Evolutionary conservation across 2,888 invertebrate genomes (phyloP).

Genomic region (Dynastes grantii): DNA sequence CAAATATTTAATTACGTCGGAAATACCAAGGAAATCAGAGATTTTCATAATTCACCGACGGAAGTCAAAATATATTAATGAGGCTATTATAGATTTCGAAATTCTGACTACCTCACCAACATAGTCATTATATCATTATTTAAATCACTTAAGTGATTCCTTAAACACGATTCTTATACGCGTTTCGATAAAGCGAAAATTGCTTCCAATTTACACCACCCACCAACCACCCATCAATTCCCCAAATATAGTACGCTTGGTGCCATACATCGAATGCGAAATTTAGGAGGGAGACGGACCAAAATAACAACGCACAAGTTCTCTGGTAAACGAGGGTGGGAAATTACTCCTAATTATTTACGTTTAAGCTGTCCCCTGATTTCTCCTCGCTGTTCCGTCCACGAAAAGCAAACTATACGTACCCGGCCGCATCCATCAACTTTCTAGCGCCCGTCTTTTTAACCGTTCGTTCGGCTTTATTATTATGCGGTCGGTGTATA

Average conservation of each 20-base stretch:
- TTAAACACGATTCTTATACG: background rate
- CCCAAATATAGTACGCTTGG: background rate
- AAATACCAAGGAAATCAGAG: too few relatives aligned
- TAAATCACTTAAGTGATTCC: conserved; percentile 1
- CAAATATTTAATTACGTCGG: too few relatives aligned
- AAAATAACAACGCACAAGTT: conserved; percentile 5
- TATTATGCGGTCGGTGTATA: conserved; percentile 41
- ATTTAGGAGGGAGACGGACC: background rate
- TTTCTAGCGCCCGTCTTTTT: conserved; percentile 25
- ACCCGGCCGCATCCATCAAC: conserved; percentile 16
- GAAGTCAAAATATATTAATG: too few relatives aligned
- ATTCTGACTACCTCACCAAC: too few relatives aligned
- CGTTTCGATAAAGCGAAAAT: conserved; percentile 8
- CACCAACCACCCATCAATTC: background rate
- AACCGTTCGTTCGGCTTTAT: conserved; percentile 34
- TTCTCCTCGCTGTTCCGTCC: conserved; percentile 4
- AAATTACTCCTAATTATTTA: conserved; percentile 32
- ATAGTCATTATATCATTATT: background rate
- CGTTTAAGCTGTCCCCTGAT: conserved; percentile 27
- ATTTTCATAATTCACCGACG: too few relatives aligned
- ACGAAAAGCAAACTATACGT: too few relatives aligned
- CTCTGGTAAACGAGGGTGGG: background rate
- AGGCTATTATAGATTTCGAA: too few relatives aligned
- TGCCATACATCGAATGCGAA: background rate
- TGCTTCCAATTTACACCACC: conserved; percentile 5